Percentiles rank a stretch among this genome's conserved stretches.
These are phyloP conservation scores for Sebastes vulpes DNA, from an alignment of 2,797 vertebrate species.

Conservation along the genomic window DNA sequence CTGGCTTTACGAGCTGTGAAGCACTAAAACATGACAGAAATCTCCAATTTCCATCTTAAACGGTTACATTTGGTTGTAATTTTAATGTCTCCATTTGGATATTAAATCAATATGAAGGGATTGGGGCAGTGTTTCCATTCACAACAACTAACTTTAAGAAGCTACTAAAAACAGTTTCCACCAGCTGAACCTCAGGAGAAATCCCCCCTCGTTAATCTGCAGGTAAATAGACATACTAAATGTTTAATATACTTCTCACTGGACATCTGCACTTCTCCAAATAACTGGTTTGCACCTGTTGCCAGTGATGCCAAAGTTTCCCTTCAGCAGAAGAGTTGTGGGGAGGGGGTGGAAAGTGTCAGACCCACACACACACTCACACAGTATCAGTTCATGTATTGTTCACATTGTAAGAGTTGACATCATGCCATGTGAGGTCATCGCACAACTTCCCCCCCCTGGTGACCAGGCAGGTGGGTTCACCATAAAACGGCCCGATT, in stretches of 20 bases:
- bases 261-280: constrained; percentile 70
- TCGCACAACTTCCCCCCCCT: constrained; percentile 80
- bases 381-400: constrained; percentile 86
- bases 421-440: constrained; percentile 90
- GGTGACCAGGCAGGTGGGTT: constrained; percentile 89
- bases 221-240: constrained; percentile 23
- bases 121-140: not conserved
- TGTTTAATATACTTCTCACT: constrained; percentile 43
- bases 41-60: not conserved
- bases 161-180: not conserved
- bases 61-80: constrained; percentile 41
- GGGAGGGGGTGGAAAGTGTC: constrained; percentile 23
- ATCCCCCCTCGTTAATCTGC: constrained; percentile 23
- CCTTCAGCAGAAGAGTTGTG: constrained; percentile 64
- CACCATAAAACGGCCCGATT: constrained; percentile 31
- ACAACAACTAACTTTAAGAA: not conserved
- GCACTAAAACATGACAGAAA: constrained; percentile 4
- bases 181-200: not conserved
- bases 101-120: constrained; percentile 12
- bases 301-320: constrained; percentile 82
- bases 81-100: constrained; percentile 54
- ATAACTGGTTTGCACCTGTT: constrained; percentile 90
- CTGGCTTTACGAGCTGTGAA: not conserved
- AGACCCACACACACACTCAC: constrained; percentile 61
- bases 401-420: constrained; percentile 89